Evolutionary conservation across 1,140 invertebrate genomes (phyloP).

Genomic region (Bombus balteatus): DNA sequence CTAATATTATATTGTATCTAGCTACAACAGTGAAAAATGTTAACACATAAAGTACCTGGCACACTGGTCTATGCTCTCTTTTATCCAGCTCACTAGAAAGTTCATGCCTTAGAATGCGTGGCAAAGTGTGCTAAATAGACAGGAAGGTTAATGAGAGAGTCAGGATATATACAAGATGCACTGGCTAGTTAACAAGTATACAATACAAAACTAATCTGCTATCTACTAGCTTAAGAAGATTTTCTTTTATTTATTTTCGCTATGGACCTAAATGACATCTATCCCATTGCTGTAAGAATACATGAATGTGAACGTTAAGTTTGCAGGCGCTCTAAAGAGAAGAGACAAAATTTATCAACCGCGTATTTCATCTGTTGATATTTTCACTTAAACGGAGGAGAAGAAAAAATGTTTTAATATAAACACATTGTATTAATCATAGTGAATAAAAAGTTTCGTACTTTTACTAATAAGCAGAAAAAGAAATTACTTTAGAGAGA

Average conservation of each 20-base stretch:
- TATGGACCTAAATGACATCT: conserved; percentile 61
- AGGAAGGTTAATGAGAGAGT: conserved; percentile 73
- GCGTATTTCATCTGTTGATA: conserved; percentile 58
- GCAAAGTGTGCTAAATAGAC: conserved; percentile 72
- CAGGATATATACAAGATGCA: conserved; percentile 65
- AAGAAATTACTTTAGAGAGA: conserved; percentile 53
- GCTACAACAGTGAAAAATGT: conserved; percentile 70
- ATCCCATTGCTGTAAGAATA: conserved; percentile 58
- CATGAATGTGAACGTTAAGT: conserved; percentile 46
- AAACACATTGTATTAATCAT: conserved; percentile 56
- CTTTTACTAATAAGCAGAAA: conserved; percentile 62
- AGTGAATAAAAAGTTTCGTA: conserved; percentile 64
- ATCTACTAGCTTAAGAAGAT: conserved; percentile 66
- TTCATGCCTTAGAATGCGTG: conserved; percentile 75
- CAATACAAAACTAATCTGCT: conserved; percentile 68
- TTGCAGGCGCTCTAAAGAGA: conserved; percentile 36
- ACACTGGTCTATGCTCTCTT: conserved; percentile 77
- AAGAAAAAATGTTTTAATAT: conserved; percentile 49
- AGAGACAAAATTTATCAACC: conserved; percentile 37
- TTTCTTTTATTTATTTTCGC: conserved; percentile 68
- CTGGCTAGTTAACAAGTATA: conserved; percentile 68
- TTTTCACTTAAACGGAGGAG: conserved; percentile 52
- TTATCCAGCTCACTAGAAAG: conserved; percentile 72
- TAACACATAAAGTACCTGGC: conserved; percentile 78
- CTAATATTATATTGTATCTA: conserved; percentile 73